phyloP scores from a whole-genome alignment of 2,888 invertebrate species.

The Pyrgus malvae region DNA sequence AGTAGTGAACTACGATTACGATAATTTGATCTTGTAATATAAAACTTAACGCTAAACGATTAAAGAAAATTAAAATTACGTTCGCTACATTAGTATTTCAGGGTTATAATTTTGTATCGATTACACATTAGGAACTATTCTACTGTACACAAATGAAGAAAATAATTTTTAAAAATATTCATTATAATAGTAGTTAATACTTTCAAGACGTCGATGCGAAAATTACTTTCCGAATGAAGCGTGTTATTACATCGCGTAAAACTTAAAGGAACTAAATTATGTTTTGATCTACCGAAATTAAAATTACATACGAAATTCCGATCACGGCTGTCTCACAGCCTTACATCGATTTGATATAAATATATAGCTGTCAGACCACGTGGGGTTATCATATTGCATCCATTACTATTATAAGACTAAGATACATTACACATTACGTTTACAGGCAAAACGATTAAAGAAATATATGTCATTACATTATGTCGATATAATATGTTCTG shows the following conservation, averaged over 20 bases:
- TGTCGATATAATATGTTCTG: conserved; percentile 51
- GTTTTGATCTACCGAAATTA: conserved; percentile 33
- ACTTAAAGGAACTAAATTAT: conserved; percentile 47
- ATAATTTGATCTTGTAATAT: conserved; percentile 60
- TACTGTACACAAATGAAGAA: conserved; percentile 73
- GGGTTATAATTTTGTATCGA: conserved; percentile 76
- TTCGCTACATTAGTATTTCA: conserved; percentile 64
- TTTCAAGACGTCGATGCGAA: conserved; percentile 36
- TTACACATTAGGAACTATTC: conserved; percentile 78
- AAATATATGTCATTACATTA: conserved; percentile 61
- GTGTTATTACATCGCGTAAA: conserved; percentile 37
- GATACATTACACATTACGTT: conserved; percentile 55
- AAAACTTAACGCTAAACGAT: conserved; percentile 53
- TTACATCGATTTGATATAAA: conserved; percentile 38
- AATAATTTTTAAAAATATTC: conserved; percentile 57
- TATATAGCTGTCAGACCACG: conserved; percentile 51
- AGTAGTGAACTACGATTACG: conserved; percentile 56
- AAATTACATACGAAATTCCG: conserved; percentile 36
- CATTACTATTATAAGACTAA: conserved; percentile 44
- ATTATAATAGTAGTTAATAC: conserved; percentile 50
- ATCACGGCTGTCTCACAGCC: conserved; percentile 62
- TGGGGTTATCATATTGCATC: conserved; percentile 50
- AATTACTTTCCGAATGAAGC: conserved; percentile 29
- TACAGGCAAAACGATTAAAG: conserved; percentile 67
- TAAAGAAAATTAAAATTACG: conserved; percentile 59